These are phyloP conservation scores for Littorina saxatilis DNA, from an alignment of 1,140 invertebrate species.

Conservation along the genomic window DNA sequence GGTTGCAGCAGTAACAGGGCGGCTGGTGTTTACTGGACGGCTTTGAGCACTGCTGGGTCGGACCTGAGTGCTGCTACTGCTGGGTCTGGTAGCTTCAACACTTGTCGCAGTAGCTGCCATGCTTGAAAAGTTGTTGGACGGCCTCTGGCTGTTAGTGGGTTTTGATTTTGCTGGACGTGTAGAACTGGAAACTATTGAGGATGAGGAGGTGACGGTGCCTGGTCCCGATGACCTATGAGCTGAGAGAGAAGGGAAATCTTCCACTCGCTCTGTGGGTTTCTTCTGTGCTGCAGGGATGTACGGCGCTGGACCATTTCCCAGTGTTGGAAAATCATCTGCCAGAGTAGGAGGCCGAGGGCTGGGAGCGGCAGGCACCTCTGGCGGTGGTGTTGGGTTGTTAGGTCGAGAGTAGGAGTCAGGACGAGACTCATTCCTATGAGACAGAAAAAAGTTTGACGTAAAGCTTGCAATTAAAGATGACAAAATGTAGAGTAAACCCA, in stretches of 20 bases:
- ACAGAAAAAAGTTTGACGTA: constrained; percentile 29
- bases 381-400: constrained; percentile 29
- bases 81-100: background rate
- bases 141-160: background rate
- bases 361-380: constrained; percentile 35
- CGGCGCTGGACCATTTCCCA: constrained; percentile 31
- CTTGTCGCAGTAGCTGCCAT: background rate
- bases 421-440: constrained; percentile 35
- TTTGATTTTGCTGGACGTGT: background rate
- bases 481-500: too few species aligned
- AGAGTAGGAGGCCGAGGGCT: constrained; percentile 38
- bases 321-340: constrained; percentile 44
- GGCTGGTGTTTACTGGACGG: background rate
- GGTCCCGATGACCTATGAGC: background rate
- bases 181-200: constrained; percentile 20
- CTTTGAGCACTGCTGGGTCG: background rate
- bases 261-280: constrained; percentile 41
- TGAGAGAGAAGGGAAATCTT: constrained; percentile 67
- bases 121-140: background rate
- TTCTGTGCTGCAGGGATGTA: constrained; percentile 1
- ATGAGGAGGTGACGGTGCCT: background rate
- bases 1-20: background rate
- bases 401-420: constrained; percentile 48
- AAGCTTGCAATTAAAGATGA: too few species aligned
- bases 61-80: too few species aligned